Percentiles rank a stretch among this genome's conserved stretches.
Conservation (phyloP, 37 sponge, comb jelly and placozoan genomes). For the Petrosia ficiformis region DNA sequence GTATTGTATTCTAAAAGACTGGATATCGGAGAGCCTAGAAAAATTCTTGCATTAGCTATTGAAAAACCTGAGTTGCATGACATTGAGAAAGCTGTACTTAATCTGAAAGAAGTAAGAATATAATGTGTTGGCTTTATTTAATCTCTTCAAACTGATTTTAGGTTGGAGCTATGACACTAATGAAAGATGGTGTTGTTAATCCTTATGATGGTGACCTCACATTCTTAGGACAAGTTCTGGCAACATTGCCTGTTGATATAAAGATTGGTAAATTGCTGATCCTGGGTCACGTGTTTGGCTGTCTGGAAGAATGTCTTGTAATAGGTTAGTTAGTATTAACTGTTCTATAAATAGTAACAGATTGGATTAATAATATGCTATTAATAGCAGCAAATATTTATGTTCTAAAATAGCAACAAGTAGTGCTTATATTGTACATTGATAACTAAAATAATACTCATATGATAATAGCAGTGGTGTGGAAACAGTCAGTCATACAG, state of each 20-base stretch:
- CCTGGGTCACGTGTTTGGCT: slow-evolving; percentile 93
- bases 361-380: too few relatives aligned
- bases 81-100: slow-evolving; percentile 81
- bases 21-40: slow-evolving; percentile 83
- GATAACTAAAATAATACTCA: too few relatives aligned
- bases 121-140: not conserved
- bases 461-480: too few relatives aligned
- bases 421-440: too few relatives aligned
- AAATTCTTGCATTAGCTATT: slow-evolving; percentile 77
- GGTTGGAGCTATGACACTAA: slow-evolving; percentile 76
- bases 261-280: slow-evolving; percentile 73
- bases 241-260: slow-evolving; percentile 81
- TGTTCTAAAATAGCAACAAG: too few relatives aligned
- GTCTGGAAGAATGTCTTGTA: slow-evolving; percentile 68
- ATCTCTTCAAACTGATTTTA: slow-evolving; percentile 7
- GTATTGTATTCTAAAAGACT: slow-evolving; percentile 83
- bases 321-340: slow-evolving; percentile 28
- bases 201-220: slow-evolving; percentile 91
- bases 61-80: slow-evolving; percentile 74
- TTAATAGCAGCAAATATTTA: too few relatives aligned
- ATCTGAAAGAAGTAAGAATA: slow-evolving; percentile 78
- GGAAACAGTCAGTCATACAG: too few relatives aligned
- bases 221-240: slow-evolving; percentile 79
- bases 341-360: too few relatives aligned
- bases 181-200: slow-evolving; percentile 31